Base-by-base conservation (phyloP, 2,888 invertebrate species). In the Spicauda simplicius region DNA sequence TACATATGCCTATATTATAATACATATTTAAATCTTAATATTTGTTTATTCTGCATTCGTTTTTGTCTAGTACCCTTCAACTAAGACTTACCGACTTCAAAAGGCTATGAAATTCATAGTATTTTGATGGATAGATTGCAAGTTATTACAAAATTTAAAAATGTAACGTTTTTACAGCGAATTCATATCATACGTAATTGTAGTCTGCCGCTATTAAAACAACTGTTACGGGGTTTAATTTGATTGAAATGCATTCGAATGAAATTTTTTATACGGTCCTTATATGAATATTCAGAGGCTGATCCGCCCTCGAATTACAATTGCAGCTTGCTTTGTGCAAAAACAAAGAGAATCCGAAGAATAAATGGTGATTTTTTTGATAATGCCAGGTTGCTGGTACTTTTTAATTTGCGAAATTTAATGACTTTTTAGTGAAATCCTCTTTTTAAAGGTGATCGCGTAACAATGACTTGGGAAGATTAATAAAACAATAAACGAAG, bases 211-310 rank as follows among this genome's bases (percentile, higher is more conserved):
- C 25, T 25, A 58, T 58, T 50, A 48, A 59, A 59, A n/a, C n/a
- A n/a, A 50, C 41, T 62, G 41, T 55, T 55, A 55, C 33, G 16
- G 56, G 56, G 19, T 56, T 64, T 64, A 64, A 57, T 57, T 64
- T 56, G 33, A 56, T 64, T 50, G 56, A 64, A 64, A 57, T 57
- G 52, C 54, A 65, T 54, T 48, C 55, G 48, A 66, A 66, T 66
- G 48, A 45, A 66, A 25, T 66, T 66, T 60, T 66, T 66, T 54
- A 48, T 56, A 54, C 18, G 18, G 53, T 59, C 8, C 20, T 33
- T n/a, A 16, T 60, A 66, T 66, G 60, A 66, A 66, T 66, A 66
- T 66, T 66, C 66, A 60, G 18, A 2, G 48, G 11, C 19, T 60
- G 45, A 66, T 66, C 48, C 50, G 8, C 50, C 33, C 66, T 60